Evolutionary conservation across 2,113 vertebrate species (phyloP), one percentile per base, ranked within the genome.

Genomic region (Corythornis madagascariensis): DNA sequence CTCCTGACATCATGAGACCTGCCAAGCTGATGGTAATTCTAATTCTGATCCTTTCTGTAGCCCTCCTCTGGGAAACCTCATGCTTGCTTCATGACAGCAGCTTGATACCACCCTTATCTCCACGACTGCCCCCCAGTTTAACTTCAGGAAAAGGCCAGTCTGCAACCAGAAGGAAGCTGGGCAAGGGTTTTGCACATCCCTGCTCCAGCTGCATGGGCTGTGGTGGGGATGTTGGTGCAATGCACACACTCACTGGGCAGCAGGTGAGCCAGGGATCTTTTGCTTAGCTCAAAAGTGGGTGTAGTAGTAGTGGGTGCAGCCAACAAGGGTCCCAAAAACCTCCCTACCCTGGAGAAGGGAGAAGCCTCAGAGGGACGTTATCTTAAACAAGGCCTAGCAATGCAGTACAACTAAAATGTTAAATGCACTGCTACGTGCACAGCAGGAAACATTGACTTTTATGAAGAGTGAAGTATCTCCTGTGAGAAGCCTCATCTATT

Each of bases 271-370:
- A 35, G 59, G 40, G 73, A 69, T 10, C 16, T 76, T 79, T 45
- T 50, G 38, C 69, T 38, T 38, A 38, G 10, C 38, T 38, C 38
- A 38, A 38, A 38, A 38, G 38, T 38, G 38, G 38, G 38, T 38
- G 38, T 38, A 38, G 38, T 38, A 38, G 38, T 38, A 38, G 38
- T 38, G 38, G 38, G 38, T 38, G 38, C 50, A 83, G 22, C 14
- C 45, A n/a, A 33, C 5, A 7, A 26, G 29, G 14, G 15, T 47
- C 43, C 7, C 73, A 40, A 22, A 24, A 86, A 48, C 42, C 5
- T 74, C 16, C 42, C 7, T 9, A 29, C 1, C 4, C 21, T 0
- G 0, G 4, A 6, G 17, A 83, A 88, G 10, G 9, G 28, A 88
- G 29, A 71, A 88, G 28, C 21, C 19, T 33, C 24, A 52, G 15